These are phyloP conservation scores for Hylaeus anthracinus DNA, from an alignment of 1,140 invertebrate species.

Conservation along the genomic window DNA sequence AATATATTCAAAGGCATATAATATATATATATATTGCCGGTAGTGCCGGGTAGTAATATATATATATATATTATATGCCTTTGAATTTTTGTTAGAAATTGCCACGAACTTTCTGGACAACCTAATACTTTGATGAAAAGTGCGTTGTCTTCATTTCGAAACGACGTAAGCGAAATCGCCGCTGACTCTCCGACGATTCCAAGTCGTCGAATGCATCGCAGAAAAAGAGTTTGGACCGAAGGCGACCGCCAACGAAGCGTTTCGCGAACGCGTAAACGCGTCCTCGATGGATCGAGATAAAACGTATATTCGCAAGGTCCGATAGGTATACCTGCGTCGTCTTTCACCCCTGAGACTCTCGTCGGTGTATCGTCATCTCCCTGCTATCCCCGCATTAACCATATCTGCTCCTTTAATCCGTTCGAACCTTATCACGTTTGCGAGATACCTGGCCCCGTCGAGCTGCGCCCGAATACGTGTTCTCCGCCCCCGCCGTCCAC, in stretches of 20 bases:
- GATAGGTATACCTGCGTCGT: constrained; percentile 19
- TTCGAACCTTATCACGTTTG: constrained; percentile 29
- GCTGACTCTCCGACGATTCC: no score
- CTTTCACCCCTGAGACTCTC: not conserved
- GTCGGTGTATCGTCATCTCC: not conserved
- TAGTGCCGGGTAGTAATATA: no score
- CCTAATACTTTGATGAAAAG: no score
- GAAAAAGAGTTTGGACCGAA: no score
- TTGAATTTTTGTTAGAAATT: no score
- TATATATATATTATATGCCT: no score
- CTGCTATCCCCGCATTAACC: not conserved
- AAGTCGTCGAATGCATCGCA: no score
- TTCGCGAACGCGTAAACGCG: constrained; percentile 47
- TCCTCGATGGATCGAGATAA: constrained; percentile 61
- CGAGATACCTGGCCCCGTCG: constrained; percentile 46
- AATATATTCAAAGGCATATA: no score
- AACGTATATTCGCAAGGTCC: constrained; percentile 41
- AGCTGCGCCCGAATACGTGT: constrained; percentile 10
- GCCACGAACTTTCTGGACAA: no score
- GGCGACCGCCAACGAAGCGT: constrained; percentile 47
- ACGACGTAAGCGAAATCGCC: no score
- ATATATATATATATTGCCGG: no score
- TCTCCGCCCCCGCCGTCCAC: not conserved
- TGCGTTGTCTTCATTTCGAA: no score
- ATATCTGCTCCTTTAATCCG: constrained; percentile 19